Base-by-base conservation (phyloP, 2,113 vertebrate genomes). In the Artemisiospiza belli region DNA sequence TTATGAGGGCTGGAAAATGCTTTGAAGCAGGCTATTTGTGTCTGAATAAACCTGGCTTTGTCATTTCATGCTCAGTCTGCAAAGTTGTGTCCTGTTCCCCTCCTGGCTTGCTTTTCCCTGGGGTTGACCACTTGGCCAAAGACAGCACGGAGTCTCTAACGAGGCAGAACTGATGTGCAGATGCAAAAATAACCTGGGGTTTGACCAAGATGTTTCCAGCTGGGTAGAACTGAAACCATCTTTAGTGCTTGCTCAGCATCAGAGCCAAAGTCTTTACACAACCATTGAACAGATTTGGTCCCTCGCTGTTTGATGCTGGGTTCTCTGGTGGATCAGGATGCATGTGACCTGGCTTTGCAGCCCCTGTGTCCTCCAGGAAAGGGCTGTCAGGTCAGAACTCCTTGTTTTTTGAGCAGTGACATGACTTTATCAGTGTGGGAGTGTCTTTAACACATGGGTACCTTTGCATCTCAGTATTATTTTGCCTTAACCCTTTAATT, bases 11-110 rank as follows among this genome's bases (percentile, higher is more conserved):
- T 64, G 72, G 58, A 72, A 83, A 95, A 81, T 28, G 73, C 92
- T 93, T 96, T 87, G 90, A 93, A 96, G 90, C 15, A 2, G 37
- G 73, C 31, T 83, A 5, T 87, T 96, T 92, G 89, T 75, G 46
- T 90, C 66, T 84, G 80, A 93, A 93, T 96, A 95, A 92, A 87
- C 83, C 80, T 84, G 83, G 64, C 93, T 93, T 93, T 95, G 92
- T 93, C 54, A 18, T 90, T 90, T 86, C 74, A 54, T 59, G 41
- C 83, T 95, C 83, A 83, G 85, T 64, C 85, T 94, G 75, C 87
- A 81, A 92, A 94, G n/a, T 24, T 75, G 33, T 3, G 6, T 96
- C 92, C 92, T 94, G 76, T 96, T 94, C 68, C 68, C 61, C 64
- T 93, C 64, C 88, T 89, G 89, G 87, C 76, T 93, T 73, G 55